Percentiles rank a stretch among this genome's conserved stretches.
These are phyloP conservation scores for Copidosoma floridanum DNA, from an alignment of 1,140 invertebrate species.

Conservation along the genomic window DNA sequence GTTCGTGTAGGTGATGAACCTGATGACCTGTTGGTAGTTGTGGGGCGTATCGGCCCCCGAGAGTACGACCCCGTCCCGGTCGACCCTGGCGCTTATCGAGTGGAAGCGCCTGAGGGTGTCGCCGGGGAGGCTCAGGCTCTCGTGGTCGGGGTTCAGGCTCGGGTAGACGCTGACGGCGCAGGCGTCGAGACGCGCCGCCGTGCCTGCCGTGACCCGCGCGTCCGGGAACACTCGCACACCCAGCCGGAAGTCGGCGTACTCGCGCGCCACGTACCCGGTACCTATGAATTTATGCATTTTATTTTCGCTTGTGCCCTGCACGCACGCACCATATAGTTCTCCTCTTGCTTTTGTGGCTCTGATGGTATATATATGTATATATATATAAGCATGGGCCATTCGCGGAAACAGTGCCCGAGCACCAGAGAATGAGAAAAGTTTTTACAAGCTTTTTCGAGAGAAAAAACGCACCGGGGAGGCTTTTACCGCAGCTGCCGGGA, in stretches of 20 bases:
- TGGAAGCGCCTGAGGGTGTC: slow-evolving; percentile 68
- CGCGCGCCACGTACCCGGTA: slow-evolving; percentile 77
- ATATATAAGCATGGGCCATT: too few relatives aligned
- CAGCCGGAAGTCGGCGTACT: slow-evolving; percentile 80
- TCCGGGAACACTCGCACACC: slow-evolving; percentile 84
- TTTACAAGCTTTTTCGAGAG: too few relatives aligned
- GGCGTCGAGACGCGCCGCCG: slow-evolving; percentile 71
- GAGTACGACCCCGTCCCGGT: slow-evolving; percentile 80
- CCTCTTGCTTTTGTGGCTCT: too few relatives aligned
- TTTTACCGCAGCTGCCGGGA: too few relatives aligned
- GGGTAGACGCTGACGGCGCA: slow-evolving; percentile 91
- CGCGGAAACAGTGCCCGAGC: too few relatives aligned
- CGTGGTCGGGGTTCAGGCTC: slow-evolving; percentile 91
- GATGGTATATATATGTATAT: too few relatives aligned
- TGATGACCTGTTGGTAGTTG: slow-evolving; percentile 84
- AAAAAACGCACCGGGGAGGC: too few relatives aligned
- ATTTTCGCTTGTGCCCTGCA: too few relatives aligned
- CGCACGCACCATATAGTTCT: too few relatives aligned
- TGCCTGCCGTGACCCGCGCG: slow-evolving; percentile 67
- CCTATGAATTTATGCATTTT: not conserved
- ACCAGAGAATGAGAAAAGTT: too few relatives aligned
- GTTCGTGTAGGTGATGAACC: slow-evolving; percentile 88
- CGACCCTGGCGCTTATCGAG: slow-evolving; percentile 74
- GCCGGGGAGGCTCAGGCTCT: slow-evolving; percentile 76
- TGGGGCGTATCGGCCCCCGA: slow-evolving; percentile 80